A percentile compares a stretch with the other conserved stretches of the same genome.
phyloP scores from a whole-genome alignment of 2,888 invertebrate genomes.

The Criorhina ranunculi region DNA sequence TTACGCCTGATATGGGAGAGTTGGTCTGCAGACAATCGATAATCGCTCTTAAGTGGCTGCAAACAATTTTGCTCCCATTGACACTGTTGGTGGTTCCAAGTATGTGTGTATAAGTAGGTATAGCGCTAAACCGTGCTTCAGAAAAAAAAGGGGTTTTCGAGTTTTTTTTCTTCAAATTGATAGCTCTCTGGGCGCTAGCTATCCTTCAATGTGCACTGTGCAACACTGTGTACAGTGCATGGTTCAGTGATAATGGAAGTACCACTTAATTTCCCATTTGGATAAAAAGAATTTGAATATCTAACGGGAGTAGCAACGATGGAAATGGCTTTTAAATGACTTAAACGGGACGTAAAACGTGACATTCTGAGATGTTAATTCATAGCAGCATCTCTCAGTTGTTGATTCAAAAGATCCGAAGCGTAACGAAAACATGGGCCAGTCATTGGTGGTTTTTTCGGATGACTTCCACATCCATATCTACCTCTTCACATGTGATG shows the following conservation, averaged over 20 bases:
- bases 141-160: slow-evolving; percentile 52
- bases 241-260: slow-evolving; percentile 76
- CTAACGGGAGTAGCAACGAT: slow-evolving; percentile 57
- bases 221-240: slow-evolving; percentile 39
- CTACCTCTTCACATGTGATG: slow-evolving; percentile 5
- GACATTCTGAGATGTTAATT: slow-evolving; percentile 66
- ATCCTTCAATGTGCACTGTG: slow-evolving; percentile 11
- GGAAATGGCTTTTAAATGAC: slow-evolving; percentile 73
- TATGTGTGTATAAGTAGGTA: slow-evolving; percentile 5
- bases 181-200: slow-evolving; percentile 48
- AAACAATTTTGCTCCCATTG: slow-evolving; percentile 69
- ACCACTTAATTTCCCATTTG: slow-evolving; percentile 77
- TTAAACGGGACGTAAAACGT: slow-evolving; percentile 69
- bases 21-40: slow-evolving; percentile 65
- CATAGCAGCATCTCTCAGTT: slow-evolving; percentile 26
- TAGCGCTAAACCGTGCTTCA: slow-evolving; percentile 63
- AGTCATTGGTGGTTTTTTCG: neutral
- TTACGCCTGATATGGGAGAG: slow-evolving; percentile 36
- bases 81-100: slow-evolving; percentile 49
- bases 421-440: slow-evolving; percentile 71
- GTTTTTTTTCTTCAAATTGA: slow-evolving; percentile 36
- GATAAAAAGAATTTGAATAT: slow-evolving; percentile 75
- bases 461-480: neutral
- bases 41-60: slow-evolving; percentile 73
- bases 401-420: slow-evolving; percentile 13